Percentiles rank a stretch among this genome's conserved stretches.
phyloP scores from a whole-genome alignment of 1,140 invertebrate species.

The Trypoxylus dichotomus region DNA sequence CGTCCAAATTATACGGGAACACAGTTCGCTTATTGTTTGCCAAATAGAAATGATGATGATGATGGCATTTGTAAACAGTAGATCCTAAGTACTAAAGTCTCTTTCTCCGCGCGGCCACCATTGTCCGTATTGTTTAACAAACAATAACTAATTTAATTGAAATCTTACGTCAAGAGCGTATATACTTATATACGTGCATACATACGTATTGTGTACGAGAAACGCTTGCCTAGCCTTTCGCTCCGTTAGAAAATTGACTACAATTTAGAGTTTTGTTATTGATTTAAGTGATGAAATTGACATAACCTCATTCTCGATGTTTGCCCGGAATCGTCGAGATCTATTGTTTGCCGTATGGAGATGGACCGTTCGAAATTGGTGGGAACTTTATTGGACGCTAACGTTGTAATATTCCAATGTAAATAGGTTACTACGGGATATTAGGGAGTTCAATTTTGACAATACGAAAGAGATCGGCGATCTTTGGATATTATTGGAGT shows the following conservation, averaged over 20 bases:
- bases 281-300: slow-evolving; percentile 19
- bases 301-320: not conserved
- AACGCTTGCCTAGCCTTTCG: not conserved
- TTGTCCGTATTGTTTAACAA: slow-evolving; percentile 14
- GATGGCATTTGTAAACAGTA: slow-evolving; percentile 12
- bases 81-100: not conserved
- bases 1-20: not conserved
- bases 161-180: slow-evolving; percentile 7
- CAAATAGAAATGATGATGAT: not conserved
- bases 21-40: not conserved
- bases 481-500: too few relatives aligned
- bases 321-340: too few relatives aligned
- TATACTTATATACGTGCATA: not conserved
- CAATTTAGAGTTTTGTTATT: slow-evolving; percentile 20
- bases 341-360: too few relatives aligned
- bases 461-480: too few relatives aligned
- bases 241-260: not conserved
- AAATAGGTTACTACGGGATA: too few relatives aligned
- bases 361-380: too few relatives aligned
- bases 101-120: not conserved
- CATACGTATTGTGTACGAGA: too few relatives aligned
- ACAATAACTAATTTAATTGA: slow-evolving; percentile 23
- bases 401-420: too few relatives aligned
- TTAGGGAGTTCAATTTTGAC: too few relatives aligned
- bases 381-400: too few relatives aligned